Conservation (phyloP, 2,888 invertebrate genomes). For the Hydraecia micacea region DNA sequence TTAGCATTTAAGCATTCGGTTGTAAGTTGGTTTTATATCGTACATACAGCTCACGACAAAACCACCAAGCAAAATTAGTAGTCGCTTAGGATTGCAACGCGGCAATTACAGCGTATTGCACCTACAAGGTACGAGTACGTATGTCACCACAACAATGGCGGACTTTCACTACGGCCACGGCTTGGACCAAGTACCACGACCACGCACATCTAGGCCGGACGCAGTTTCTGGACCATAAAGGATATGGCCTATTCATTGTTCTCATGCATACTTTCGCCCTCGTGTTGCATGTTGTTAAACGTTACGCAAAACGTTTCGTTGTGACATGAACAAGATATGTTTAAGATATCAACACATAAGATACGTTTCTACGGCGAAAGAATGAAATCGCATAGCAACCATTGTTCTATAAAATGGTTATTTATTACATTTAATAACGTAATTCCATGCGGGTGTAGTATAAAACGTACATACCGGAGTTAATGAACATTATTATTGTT, state of each 20-base stretch:
- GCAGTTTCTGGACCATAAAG: conserved; percentile 88
- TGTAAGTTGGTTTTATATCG: background rate
- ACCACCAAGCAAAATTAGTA: conserved; percentile 24
- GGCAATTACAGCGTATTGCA: conserved; percentile 59
- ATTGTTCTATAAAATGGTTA: background rate
- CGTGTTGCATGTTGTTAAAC: conserved; percentile 64
- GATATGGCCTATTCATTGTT: conserved; percentile 84
- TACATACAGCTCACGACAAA: conserved; percentile 10
- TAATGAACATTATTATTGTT: background rate
- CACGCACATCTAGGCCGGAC: conserved; percentile 84
- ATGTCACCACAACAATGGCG: conserved; percentile 77
- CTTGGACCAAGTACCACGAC: conserved; percentile 63
- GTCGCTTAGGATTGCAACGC: conserved; percentile 33
- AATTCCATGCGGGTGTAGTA: background rate
- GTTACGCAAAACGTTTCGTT: conserved; percentile 54
- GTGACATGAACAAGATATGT: conserved; percentile 23
- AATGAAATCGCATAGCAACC: background rate
- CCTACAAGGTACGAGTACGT: conserved; percentile 54
- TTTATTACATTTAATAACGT: background rate
- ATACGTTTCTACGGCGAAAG: background rate
- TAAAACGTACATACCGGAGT: background rate
- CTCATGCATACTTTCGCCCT: conserved; percentile 71
- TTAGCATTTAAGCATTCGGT: background rate
- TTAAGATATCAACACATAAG: conserved; percentile 18
- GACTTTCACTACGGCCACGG: conserved; percentile 79